Conservation (phyloP, 1,140 invertebrate species). For the Drosophila lowei region DNA sequence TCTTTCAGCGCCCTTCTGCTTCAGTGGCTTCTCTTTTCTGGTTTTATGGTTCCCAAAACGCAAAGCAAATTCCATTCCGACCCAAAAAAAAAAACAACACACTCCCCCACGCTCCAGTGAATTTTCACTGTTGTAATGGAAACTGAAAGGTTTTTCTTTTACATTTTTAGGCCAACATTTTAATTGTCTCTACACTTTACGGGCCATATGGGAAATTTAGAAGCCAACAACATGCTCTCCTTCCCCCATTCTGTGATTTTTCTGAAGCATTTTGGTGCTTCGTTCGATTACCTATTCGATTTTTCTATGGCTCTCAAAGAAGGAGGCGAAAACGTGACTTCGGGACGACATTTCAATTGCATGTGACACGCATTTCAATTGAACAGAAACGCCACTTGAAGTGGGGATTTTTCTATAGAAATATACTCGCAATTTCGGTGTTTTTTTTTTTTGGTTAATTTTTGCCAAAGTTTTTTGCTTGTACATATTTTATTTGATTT, state of each 20-base stretch:
- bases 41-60: slow-evolving; percentile 22
- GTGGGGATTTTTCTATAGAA: background rate
- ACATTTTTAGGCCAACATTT: slow-evolving; percentile 19
- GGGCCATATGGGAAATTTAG: slow-evolving; percentile 65
- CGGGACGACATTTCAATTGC: slow-evolving; percentile 44
- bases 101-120: slow-evolving; percentile 41
- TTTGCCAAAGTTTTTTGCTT: background rate
- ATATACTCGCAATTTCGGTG: background rate
- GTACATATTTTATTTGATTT: slow-evolving; percentile 43
- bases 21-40: slow-evolving; percentile 22
- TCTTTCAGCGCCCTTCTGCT: slow-evolving; percentile 8
- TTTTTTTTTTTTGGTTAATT: slow-evolving; percentile 9
- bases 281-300: slow-evolving; percentile 61
- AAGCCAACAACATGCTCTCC: slow-evolving; percentile 34
- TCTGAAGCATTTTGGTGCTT: slow-evolving; percentile 19
- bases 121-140: slow-evolving; percentile 58
- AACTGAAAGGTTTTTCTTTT: slow-evolving; percentile 35
- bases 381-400: background rate
- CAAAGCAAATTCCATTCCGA: slow-evolving; percentile 2
- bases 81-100: background rate
- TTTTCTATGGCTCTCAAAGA: slow-evolving; percentile 41
- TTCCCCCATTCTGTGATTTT: slow-evolving; percentile 22
- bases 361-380: slow-evolving; percentile 71
- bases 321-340: slow-evolving; percentile 52
- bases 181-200: slow-evolving; percentile 63